Base-by-base conservation (phyloP, 2,113 vertebrate genomes). In the Nyctibius bracteatus region DNA sequence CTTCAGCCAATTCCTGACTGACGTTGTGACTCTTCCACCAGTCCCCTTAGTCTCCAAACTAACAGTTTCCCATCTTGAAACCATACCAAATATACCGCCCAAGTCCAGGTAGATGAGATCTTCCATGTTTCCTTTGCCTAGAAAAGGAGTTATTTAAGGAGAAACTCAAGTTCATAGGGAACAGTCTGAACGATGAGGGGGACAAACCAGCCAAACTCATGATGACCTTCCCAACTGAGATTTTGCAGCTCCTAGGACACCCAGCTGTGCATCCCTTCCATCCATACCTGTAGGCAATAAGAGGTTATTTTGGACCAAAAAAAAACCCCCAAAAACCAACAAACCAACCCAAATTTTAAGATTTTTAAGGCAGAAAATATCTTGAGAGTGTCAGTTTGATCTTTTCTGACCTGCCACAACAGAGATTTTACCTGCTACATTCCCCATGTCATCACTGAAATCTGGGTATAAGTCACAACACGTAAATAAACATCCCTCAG, bases 401-500 rank as follows among this genome's bases (percentile, higher is more conserved):
- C 25, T 39, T 39, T 5, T 55, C 57, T 17, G 51, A 66, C 21
- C 30, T 58, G 37, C 30, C 25, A 23, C 23, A 46, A 44, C 12
- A 20, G 31, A 43, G 35, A 7, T 52, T 39, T 46, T 28, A 47
- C 14, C 46, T 23, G 8, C 49, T 30, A 14, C 0, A 1, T 41
- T 59, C 19, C 20, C 39, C 1, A 0, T 5, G 14, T 16, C 39
- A 61, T 35, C 46, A 47, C 59, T 35, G 30, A 41, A 23, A 35
- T 3, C 17, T 2, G 12, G 7, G 13, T 28, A 7, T 31, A 15
- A 35, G 46, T 28, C 25, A 24, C 18, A 1, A 14, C 4, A n/a
- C 0, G 1, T 30, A 30, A 37, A 44, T 3, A 12, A 49, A 37
- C 24, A 5, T 22, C 19, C n/a, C 28, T 41, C 41, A 46, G 41